Evolutionary conservation across 2,797 vertebrate species (phyloP).

Genomic region (Coendou prehensilis): DNA sequence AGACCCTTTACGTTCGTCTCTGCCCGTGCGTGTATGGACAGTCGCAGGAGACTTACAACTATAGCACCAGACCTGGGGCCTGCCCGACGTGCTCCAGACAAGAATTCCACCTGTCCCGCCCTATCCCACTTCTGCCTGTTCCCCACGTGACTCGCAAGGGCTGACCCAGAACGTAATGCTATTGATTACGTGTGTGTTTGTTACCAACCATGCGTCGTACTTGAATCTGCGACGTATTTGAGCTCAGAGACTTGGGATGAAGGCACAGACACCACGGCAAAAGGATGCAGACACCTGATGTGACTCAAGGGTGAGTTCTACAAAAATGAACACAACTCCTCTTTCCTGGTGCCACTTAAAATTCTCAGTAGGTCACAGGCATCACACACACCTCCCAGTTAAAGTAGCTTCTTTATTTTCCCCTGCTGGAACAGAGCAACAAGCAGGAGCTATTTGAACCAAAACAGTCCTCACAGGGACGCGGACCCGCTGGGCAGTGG

Average conservation of each 20-base stretch:
- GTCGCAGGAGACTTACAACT: neutral
- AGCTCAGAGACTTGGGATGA: slow-evolving; percentile 17
- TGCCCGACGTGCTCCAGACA: neutral
- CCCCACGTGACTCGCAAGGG: neutral
- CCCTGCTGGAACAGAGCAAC: slow-evolving; percentile 37
- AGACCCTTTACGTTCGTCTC: neutral
- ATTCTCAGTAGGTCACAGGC: slow-evolving; percentile 22
- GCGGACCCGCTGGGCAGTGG: neutral
- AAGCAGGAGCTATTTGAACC: slow-evolving; percentile 37
- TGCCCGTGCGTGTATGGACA: neutral
- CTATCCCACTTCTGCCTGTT: neutral
- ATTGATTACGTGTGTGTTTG: slow-evolving; percentile 26
- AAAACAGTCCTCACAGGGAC: neutral
- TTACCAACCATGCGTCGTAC: neutral
- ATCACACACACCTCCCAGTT: slow-evolving; percentile 13
- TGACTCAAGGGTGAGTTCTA: slow-evolving; percentile 40
- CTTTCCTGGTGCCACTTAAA: slow-evolving; percentile 20
- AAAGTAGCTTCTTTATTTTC: slow-evolving; percentile 67
- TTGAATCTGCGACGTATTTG: slow-evolving; percentile 16
- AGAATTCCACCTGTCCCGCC: neutral
- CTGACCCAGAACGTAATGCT: neutral
- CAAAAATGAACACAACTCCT: slow-evolving; percentile 4
- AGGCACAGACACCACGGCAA: neutral
- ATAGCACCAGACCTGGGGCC: neutral
- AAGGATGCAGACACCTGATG: neutral